phyloP scores from a whole-genome alignment of 1,140 invertebrate species.

The Coptotermes formosanus region DNA sequence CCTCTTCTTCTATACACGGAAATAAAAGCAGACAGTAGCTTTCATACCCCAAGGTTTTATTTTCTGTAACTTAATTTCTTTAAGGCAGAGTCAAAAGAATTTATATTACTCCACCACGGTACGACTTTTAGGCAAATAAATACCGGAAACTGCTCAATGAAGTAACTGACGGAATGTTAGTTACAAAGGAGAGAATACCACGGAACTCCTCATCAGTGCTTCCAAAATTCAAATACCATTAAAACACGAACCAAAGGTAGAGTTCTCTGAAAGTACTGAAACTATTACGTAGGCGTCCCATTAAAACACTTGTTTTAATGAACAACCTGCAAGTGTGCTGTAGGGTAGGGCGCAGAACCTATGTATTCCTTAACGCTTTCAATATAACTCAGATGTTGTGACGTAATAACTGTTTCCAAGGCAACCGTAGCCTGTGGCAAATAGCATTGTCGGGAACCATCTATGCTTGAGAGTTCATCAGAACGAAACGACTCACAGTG shows the following conservation, averaged over 20 bases:
- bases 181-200: background rate
- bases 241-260: background rate
- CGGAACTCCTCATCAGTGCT: background rate
- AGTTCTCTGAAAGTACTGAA: background rate
- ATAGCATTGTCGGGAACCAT: background rate
- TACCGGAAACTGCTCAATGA: background rate
- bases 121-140: background rate
- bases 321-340: background rate
- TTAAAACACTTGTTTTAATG: background rate
- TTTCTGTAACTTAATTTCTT: background rate
- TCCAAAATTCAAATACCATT: background rate
- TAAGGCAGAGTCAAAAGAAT: background rate
- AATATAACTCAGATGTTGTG: background rate
- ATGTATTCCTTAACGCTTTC: background rate
- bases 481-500: background rate
- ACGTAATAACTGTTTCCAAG: background rate
- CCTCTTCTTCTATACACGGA: background rate
- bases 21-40: background rate
- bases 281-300: background rate
- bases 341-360: background rate
- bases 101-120: background rate
- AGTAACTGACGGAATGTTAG: background rate
- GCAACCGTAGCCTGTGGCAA: background rate
- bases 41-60: background rate
- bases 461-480: background rate